Evolutionary conservation across 2,797 vertebrate genomes (phyloP), one percentile per base, ranked within the genome.

Genomic region (Poeciliopsis presidionis): DNA sequence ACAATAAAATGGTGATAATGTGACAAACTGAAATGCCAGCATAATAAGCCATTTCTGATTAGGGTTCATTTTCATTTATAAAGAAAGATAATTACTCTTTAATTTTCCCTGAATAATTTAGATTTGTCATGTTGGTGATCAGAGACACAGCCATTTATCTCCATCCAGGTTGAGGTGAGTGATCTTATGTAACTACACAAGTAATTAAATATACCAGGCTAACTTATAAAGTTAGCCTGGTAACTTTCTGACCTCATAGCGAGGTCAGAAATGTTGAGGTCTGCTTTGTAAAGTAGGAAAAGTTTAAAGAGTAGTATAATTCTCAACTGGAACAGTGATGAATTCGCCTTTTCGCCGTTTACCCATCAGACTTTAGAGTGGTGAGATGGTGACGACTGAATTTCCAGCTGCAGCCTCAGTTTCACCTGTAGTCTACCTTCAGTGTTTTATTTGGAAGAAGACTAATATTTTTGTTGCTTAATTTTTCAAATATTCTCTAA

Each of bases 311-410:
- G 16, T 41, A 33, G 30, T 16, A 33, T 33, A 0, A 53, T 4
- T 13, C 83, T 71, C 46, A 79, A 81, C 82, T 90, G 86, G 69
- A 81, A 79, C 83, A 85, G 51, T 95, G 93, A 95, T 95, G 94
- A 95, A 13, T 77, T 89, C 47, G 88, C 73, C 47, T 80, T 76
- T 88, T 94, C 4, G 95, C 94, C 93, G 94, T 95, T 94, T 95
- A 97, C 97, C 97, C 96, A 91, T 95, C 97, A 96, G 96, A 98
- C 90, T 82, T 72, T 57, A 82, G 67, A 81, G 74, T 97, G 96
- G 92, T 95, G 94, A 96, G 2, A 83, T 18, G 88, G 74, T 92
- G 74, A 87, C 18, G 46, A 91, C 96, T 97, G 96, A 97, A 91
- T 88, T 87, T 75, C 75, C 86, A 77, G 13, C 0, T 75, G 74